phyloP scores from a whole-genome alignment of 2,797 vertebrate genomes.

The Muraenolepis orangiensis region DNA sequence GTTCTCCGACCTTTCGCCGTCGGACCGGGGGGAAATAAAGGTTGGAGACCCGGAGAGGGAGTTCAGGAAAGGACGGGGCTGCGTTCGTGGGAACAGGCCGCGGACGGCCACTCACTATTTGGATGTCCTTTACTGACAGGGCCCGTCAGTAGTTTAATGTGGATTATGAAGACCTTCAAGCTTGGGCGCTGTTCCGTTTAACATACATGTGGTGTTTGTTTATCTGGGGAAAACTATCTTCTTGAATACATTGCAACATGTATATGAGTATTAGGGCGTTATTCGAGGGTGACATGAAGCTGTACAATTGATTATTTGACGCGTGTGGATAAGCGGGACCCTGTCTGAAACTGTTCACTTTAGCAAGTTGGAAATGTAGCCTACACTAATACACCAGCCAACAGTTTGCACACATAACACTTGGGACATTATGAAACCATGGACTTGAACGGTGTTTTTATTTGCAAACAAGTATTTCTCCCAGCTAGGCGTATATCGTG shows the following conservation, averaged over 20 bases:
- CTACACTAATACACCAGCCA: constrained; percentile 46
- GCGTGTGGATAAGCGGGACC: constrained; percentile 29
- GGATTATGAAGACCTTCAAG: constrained; percentile 30
- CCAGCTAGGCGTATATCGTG: background rate
- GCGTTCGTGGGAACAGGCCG: constrained; percentile 76
- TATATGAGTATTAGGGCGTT: background rate
- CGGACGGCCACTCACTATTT: constrained; percentile 47
- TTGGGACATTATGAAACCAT: constrained; percentile 25
- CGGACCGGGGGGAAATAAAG: constrained; percentile 42
- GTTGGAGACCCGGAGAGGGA: constrained; percentile 69
- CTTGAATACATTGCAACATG: background rate
- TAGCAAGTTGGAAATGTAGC: background rate
- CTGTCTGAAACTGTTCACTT: constrained; percentile 35
- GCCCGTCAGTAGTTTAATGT: constrained; percentile 39
- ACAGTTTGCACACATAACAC: constrained; percentile 29
- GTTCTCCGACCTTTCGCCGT: constrained; percentile 40
- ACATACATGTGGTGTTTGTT: background rate
- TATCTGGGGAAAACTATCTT: background rate
- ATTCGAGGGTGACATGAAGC: constrained; percentile 5
- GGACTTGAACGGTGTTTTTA: constrained; percentile 17
- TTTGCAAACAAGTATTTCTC: background rate
- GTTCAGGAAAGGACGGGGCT: constrained; percentile 83
- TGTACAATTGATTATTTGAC: constrained; percentile 24
- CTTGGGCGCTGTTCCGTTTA: background rate
- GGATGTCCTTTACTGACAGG: constrained; percentile 46